Evolutionary conservation across 2,113 vertebrate genomes (phyloP).

Genomic region (Archilochus colubris): DNA sequence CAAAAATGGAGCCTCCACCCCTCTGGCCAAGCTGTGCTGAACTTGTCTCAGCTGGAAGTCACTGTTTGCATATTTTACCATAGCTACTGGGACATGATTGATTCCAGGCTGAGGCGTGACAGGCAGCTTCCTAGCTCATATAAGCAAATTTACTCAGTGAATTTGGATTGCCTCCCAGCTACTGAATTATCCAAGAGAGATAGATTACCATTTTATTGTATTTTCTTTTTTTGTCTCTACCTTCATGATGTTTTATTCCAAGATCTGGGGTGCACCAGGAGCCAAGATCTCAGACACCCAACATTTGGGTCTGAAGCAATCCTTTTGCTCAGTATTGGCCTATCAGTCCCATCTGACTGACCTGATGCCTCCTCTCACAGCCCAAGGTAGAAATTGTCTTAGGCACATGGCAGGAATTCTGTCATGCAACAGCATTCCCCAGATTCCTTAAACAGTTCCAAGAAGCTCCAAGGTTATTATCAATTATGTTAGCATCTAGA

Average conservation of each 20-base stretch:
- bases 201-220: background rate
- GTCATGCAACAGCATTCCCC: constrained; percentile 23
- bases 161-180: constrained; percentile 18
- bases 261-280: background rate
- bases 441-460: background rate
- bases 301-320: background rate
- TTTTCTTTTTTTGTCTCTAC: background rate
- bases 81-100: constrained; percentile 19
- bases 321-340: background rate
- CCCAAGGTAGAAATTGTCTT: background rate
- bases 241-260: background rate
- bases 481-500: constrained; percentile 31
- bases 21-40: background rate
- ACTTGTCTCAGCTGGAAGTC: constrained; percentile 59
- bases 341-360: background rate
- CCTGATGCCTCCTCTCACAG: background rate
- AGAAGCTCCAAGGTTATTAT: constrained; percentile 63
- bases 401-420: background rate
- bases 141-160: background rate
- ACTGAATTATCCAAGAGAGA: background rate
- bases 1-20: constrained; percentile 21
- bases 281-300: background rate
- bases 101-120: constrained; percentile 44
- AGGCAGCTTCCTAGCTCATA: background rate
- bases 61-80: constrained; percentile 36